phyloP scores from a whole-genome alignment of 2,113 vertebrate genomes.

The Epinephelus fuscoguttatus region DNA sequence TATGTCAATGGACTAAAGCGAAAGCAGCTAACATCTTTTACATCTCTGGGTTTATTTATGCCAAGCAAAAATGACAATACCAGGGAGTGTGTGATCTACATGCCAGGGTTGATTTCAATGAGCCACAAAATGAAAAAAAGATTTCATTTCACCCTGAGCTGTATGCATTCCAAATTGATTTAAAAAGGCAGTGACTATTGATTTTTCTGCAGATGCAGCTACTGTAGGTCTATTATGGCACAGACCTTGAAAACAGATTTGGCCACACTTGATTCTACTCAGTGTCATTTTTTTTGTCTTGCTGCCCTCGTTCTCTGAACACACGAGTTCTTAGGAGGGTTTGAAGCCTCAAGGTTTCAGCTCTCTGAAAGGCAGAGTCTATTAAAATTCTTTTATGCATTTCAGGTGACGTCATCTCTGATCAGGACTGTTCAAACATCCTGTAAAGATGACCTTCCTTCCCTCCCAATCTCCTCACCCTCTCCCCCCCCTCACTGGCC shows the following conservation, averaged over 20 bases:
- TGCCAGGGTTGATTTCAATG: constrained; percentile 12
- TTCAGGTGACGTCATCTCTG: neutral
- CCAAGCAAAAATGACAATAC: neutral
- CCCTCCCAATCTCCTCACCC: neutral
- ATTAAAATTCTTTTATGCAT: neutral
- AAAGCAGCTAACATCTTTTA: neutral
- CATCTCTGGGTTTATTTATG: neutral
- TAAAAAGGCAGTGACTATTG: constrained; percentile 12
- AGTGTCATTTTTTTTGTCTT: neutral
- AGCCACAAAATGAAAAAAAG: neutral
- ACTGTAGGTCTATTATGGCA: neutral
- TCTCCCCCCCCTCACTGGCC: neutral
- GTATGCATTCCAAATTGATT: constrained; percentile 11
- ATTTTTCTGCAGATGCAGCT: neutral
- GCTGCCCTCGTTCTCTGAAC: neutral
- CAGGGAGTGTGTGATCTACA: neutral
- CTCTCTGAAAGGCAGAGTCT: neutral
- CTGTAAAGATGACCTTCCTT: neutral
- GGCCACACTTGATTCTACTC: neutral
- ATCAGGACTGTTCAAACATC: neutral
- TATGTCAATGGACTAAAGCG: neutral
- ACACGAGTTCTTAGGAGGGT: neutral
- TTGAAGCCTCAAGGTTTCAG: neutral
- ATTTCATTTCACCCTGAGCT: neutral
- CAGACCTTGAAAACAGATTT: constrained; percentile 1